phyloP scores from a whole-genome alignment of 2,888 invertebrate genomes.

The Anarsia innoxiella region DNA sequence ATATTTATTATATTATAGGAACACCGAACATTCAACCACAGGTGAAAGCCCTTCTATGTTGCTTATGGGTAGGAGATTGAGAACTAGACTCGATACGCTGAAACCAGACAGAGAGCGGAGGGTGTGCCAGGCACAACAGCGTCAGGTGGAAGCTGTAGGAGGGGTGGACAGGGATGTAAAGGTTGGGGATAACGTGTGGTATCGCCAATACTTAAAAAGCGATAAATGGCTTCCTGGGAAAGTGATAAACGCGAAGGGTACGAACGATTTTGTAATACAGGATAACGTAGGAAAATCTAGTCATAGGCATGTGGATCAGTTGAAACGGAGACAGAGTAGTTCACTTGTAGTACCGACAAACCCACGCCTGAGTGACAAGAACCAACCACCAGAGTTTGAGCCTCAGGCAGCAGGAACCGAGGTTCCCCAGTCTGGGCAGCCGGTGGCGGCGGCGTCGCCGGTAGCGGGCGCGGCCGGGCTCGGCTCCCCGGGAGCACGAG shows the following conservation, averaged over 20 bases:
- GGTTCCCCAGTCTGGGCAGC: neutral
- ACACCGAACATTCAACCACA: constrained; percentile 1
- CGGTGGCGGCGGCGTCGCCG: neutral
- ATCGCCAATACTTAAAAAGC: neutral
- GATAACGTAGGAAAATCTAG: neutral
- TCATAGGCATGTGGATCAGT: constrained; percentile 3
- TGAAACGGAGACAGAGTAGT: neutral
- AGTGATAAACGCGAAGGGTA: neutral
- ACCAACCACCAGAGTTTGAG: too few species aligned
- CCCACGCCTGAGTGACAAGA: neutral
- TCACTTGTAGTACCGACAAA: neutral
- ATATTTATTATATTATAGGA: constrained; percentile 3
- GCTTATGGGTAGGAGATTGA: neutral
- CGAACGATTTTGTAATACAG: neutral
- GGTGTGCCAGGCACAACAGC: neutral
- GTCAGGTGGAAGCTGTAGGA: neutral
- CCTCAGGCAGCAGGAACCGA: too few species aligned
- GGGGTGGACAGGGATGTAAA: neutral
- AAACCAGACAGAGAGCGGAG: neutral
- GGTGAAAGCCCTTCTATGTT: constrained; percentile 1
- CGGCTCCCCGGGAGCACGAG: neutral
- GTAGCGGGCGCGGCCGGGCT: neutral
- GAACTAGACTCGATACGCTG: neutral
- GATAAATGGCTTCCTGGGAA: neutral
- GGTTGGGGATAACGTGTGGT: neutral